These are phyloP conservation scores for Heteronetta atricapilla DNA, from an alignment of 2,113 vertebrate genomes.

Conservation along the genomic window DNA sequence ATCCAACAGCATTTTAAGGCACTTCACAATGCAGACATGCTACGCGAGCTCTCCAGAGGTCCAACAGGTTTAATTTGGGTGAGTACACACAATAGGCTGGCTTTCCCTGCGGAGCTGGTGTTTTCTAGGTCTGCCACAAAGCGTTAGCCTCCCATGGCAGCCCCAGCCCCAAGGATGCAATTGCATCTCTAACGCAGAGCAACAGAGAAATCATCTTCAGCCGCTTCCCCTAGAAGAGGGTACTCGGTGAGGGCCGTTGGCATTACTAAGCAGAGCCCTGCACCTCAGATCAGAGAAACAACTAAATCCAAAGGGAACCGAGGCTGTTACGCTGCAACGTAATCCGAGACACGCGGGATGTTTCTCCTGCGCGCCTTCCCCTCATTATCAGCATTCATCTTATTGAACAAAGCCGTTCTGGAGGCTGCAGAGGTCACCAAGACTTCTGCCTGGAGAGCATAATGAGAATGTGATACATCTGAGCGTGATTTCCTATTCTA, in stretches of 20 bases:
- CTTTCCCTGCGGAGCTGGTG: not conserved
- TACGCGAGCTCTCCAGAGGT: not conserved
- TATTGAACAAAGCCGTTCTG: not conserved
- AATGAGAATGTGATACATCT: not conserved
- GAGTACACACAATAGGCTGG: not conserved
- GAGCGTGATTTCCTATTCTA: not conserved
- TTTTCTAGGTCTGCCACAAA: not conserved
- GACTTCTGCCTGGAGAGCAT: not conserved
- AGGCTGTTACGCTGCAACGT: not conserved
- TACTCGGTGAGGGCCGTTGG: not conserved
- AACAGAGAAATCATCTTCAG: not conserved
- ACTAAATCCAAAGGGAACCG: too few species aligned
- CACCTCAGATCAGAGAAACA: not conserved
- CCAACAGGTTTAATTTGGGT: not conserved
- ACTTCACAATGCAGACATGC: not conserved
- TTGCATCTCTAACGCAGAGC: not conserved
- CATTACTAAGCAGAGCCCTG: accelerated
- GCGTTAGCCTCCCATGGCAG: not conserved
- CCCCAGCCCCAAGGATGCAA: not conserved
- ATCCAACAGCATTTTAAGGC: not conserved
- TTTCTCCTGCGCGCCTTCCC: not conserved
- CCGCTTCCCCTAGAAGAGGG: not conserved
- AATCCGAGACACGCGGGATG: not conserved
- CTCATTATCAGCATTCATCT: not conserved
- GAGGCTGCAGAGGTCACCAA: not conserved